Base-by-base conservation (phyloP, 2,797 vertebrate genomes). In the Acanthopagrus latus region DNA sequence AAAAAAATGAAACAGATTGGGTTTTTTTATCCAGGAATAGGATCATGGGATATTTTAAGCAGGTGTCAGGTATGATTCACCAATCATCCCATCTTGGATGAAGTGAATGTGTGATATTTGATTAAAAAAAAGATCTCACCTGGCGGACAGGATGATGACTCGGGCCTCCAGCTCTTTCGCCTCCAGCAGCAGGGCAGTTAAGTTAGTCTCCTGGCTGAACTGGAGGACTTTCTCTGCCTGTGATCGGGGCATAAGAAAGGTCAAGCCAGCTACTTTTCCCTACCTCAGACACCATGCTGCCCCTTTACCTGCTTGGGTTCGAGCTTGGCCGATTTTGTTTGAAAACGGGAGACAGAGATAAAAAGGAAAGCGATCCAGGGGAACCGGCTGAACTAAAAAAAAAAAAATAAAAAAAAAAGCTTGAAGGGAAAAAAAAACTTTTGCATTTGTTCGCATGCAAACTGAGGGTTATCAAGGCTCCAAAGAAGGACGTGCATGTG, bases 211-310 rank as follows among this genome's bases (percentile, higher is more conserved):
- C 3, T 98, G 98, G 92, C 97, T 98, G 92, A 99, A 99, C 94
- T 99, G 98, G 94, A 99, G 97, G 93, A 99, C 97, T 96, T 99
- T 99, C 96, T 99, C 98, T 78, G 98, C 98, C 98, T 99, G 97
- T 88, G 95, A 95, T 98, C 85, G 81, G 96, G 93, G 92, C 96
- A 95, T 76, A 84, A 89, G 95, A 94, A 94, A 93, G 96, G 96
- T 94, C 91, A 47, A 86, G 89, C 87, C 91, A 90, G 91, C 90
- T 77, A 89, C 85, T 86, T 91, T 92, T 85, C 94, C 94, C 93
- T 86, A 90, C 90, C 83, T 91, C 65, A 94, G 95, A 95, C 92
- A 86, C 95, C 96, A 95, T 95, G 95, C 93, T 96, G 94, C 95
- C 93, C 93, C 70, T 87, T 93, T 89, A 91, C 88, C 90, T 93